A percentile compares a stretch with the other conserved stretches of the same genome.
Evolutionary conservation across 1,140 invertebrate genomes (phyloP).

Genomic region (Drosophila takahashii): DNA sequence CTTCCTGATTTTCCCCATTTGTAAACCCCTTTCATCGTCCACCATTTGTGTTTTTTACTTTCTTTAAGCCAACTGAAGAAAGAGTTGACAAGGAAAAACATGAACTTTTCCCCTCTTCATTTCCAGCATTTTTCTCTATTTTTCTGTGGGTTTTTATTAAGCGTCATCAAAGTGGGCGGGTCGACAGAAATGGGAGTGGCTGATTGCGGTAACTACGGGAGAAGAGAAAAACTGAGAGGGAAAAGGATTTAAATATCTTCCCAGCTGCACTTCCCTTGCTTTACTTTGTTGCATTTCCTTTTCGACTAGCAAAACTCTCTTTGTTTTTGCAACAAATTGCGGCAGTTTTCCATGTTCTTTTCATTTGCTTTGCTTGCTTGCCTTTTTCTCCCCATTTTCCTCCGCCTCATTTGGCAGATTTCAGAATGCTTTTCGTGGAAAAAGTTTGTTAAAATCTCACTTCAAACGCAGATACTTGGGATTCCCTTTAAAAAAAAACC

Average conservation of each 20-base stretch:
- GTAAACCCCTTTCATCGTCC: not conserved
- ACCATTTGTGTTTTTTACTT: not conserved
- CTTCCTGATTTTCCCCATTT: not conserved
- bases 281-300: slow-evolving; percentile 56
- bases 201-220: slow-evolving; percentile 38
- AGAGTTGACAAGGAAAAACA: slow-evolving; percentile 20
- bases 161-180: slow-evolving; percentile 26
- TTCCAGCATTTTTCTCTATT: slow-evolving; percentile 4
- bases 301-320: slow-evolving; percentile 37
- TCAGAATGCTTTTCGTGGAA: slow-evolving; percentile 28
- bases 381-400: slow-evolving; percentile 10
- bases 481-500: not conserved
- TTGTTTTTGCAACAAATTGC: slow-evolving; percentile 70
- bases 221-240: not conserved
- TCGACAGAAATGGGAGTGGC: slow-evolving; percentile 10
- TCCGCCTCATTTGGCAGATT: slow-evolving; percentile 35
- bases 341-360: slow-evolving; percentile 44
- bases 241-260: slow-evolving; percentile 53
- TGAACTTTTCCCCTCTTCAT: slow-evolving; percentile 15
- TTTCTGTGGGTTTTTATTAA: slow-evolving; percentile 12
- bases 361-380: slow-evolving; percentile 33
- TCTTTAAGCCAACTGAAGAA: not conserved
- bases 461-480: not conserved
- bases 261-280: slow-evolving; percentile 14
- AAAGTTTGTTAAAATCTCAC: slow-evolving; percentile 17